Percentiles rank a stretch among this genome's conserved stretches.
Evolutionary conservation across 2,113 vertebrate genomes (phyloP).

Genomic region (Chionodraco myersi): DNA sequence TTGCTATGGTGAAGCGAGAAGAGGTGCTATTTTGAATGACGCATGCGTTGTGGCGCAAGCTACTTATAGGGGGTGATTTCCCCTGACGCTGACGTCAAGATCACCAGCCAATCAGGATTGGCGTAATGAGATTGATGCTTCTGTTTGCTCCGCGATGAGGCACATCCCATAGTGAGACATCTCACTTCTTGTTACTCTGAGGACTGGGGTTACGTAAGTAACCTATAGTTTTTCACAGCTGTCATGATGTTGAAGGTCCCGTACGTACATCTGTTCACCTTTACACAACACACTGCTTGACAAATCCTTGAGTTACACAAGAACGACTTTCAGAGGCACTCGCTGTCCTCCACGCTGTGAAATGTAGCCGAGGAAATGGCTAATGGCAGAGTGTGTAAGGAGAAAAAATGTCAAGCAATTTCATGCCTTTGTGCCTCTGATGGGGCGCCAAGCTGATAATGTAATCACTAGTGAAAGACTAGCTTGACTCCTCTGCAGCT

Average conservation of each 20-base stretch:
- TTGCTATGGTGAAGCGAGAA: too few relatives aligned
- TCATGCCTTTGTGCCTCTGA: constrained; percentile 74
- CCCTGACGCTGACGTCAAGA: too few relatives aligned
- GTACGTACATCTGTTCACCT: constrained; percentile 22
- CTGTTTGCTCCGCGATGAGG: too few relatives aligned
- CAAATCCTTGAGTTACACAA: constrained; percentile 58
- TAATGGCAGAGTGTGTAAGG: constrained; percentile 62
- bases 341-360: constrained; percentile 56
- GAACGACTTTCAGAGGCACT: constrained; percentile 55
- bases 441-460: constrained; percentile 72
- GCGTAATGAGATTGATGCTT: too few relatives aligned
- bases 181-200: too few relatives aligned
- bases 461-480: constrained; percentile 75
- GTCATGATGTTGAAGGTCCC: not conserved
- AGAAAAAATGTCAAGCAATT: constrained; percentile 78
- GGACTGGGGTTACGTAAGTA: too few relatives aligned
- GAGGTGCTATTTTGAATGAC: too few relatives aligned
- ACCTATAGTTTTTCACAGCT: not conserved
- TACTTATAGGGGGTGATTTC: too few relatives aligned
- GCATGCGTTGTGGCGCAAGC: too few relatives aligned
- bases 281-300: constrained; percentile 29
- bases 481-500: constrained; percentile 58
- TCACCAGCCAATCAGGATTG: too few relatives aligned
- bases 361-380: constrained; percentile 69
- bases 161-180: too few relatives aligned